Percentiles rank a stretch among this genome's conserved stretches.
phyloP scores from a whole-genome alignment of 1,140 invertebrate species.

The Drosophila bocqueti region DNA sequence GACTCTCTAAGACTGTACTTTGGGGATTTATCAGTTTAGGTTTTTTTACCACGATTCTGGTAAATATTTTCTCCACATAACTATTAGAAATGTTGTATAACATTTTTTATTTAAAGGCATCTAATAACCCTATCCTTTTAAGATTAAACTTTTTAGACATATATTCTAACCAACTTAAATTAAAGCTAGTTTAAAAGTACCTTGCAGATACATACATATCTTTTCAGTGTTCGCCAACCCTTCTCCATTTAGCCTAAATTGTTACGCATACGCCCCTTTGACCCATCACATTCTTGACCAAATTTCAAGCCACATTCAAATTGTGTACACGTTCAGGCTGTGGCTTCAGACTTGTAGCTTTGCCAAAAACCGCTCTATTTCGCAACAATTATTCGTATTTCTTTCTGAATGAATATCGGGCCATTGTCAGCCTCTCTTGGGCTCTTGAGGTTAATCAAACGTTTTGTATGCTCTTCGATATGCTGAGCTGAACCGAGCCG shows the following conservation, averaged over 20 bases:
- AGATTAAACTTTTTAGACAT: too few species aligned
- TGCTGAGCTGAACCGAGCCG: slow-evolving; percentile 27
- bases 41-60: neutral
- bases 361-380: slow-evolving; percentile 74
- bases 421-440: slow-evolving; percentile 70
- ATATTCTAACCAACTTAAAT: too few species aligned
- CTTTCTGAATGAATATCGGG: slow-evolving; percentile 66
- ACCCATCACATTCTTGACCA: slow-evolving; percentile 62
- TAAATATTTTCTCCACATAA: too few species aligned
- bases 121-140: too few species aligned
- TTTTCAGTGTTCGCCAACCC: neutral
- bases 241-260: neutral
- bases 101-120: too few species aligned
- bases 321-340: slow-evolving; percentile 65
- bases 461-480: slow-evolving; percentile 71
- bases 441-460: slow-evolving; percentile 79
- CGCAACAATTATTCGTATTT: slow-evolving; percentile 70
- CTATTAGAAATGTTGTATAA: neutral
- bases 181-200: neutral
- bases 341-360: slow-evolving; percentile 39
- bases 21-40: neutral
- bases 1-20: neutral
- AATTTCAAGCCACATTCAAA: slow-evolving; percentile 30
- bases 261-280: slow-evolving; percentile 63
- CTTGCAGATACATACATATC: neutral